phyloP scores from a whole-genome alignment of 2,113 vertebrate species.

The Chunga burmeisteri region DNA sequence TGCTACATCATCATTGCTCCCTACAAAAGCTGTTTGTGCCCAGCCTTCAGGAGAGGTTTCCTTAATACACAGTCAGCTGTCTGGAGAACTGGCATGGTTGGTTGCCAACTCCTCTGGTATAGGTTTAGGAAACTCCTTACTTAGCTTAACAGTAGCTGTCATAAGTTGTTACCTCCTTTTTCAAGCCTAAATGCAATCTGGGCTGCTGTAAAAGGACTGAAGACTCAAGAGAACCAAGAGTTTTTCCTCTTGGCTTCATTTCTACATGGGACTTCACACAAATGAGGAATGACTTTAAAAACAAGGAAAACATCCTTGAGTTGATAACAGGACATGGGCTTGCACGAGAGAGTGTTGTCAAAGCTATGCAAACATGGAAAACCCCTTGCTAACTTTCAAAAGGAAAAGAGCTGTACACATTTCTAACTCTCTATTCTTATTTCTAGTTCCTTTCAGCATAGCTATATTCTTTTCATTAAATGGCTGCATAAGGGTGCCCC shows the following conservation, averaged over 20 bases:
- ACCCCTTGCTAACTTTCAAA: background rate
- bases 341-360: background rate
- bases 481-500: background rate
- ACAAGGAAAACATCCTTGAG: background rate
- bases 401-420: background rate
- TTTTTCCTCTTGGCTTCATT: background rate
- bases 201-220: background rate
- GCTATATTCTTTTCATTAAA: background rate
- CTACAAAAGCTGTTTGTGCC: accelerated
- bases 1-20: accelerated
- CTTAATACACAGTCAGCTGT: background rate
- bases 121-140: background rate
- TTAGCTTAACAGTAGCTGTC: background rate
- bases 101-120: background rate
- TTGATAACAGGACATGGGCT: background rate
- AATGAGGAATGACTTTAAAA: background rate
- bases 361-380: background rate
- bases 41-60: background rate
- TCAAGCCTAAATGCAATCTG: background rate
- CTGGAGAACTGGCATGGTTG: accelerated
- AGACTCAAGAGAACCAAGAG: background rate
- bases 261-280: background rate
- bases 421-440: background rate
- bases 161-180: background rate
- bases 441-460: background rate